Percentiles rank a stretch among this genome's conserved stretches.
Conservation (phyloP, 2,888 invertebrate species). For the Drosophila meridiana region DNA sequence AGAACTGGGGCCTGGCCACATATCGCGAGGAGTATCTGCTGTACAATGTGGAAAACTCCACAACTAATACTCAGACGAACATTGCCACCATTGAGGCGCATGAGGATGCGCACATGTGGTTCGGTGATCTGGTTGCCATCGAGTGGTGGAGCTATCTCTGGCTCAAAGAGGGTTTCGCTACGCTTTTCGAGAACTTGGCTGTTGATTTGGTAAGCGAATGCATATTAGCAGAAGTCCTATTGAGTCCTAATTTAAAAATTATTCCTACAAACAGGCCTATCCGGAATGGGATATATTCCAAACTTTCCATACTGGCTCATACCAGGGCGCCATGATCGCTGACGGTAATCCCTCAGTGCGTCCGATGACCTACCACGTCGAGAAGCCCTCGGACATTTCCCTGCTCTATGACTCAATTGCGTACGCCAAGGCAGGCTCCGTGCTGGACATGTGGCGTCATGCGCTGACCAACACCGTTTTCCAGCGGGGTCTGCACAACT, state of each 20-base stretch:
- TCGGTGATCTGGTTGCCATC: conserved; percentile 90
- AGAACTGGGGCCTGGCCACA: conserved; percentile 96
- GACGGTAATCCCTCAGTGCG: conserved; percentile 92
- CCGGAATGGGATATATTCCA: conserved; percentile 91
- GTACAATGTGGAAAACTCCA: conserved; percentile 77
- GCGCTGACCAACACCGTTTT: conserved; percentile 81
- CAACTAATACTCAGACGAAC: conserved; percentile 79
- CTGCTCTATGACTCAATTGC: conserved; percentile 94
- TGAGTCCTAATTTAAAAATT: neutral
- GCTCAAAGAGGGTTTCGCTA: conserved; percentile 90
- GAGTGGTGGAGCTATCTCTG: conserved; percentile 90
- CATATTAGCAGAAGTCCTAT: neutral
- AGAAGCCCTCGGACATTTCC: conserved; percentile 92
- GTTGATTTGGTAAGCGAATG: conserved; percentile 68
- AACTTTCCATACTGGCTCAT: conserved; percentile 90
- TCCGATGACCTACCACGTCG: conserved; percentile 92
- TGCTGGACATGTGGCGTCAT: conserved; percentile 82
- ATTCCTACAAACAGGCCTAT: conserved; percentile 84
- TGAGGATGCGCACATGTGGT: conserved; percentile 91
- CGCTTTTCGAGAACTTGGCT: conserved; percentile 78
- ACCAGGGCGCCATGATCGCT: conserved; percentile 89
- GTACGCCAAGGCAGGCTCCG: conserved; percentile 94
- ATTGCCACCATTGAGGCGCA: conserved; percentile 87
- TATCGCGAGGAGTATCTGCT: conserved; percentile 83
- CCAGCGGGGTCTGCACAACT: conserved; percentile 79